Evolutionary conservation across 2,797 vertebrate genomes (phyloP), one percentile per base, ranked within the genome.

Genomic region (Hoplostethus mediterraneus): DNA sequence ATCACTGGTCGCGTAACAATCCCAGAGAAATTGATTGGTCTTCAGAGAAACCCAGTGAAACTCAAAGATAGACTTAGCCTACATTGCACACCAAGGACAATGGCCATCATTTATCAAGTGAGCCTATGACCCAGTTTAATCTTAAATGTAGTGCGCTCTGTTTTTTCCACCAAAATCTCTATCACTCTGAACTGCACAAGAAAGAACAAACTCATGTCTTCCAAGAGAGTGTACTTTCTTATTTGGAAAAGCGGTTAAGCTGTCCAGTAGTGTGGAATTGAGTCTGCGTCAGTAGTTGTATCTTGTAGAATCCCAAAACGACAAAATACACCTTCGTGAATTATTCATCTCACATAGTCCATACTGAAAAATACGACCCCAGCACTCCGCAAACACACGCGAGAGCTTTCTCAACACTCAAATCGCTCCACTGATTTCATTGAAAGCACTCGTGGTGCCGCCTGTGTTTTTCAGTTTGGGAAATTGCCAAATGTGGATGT

Each of bases 21-120:
- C 86, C 72, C 63, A 78, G 66, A 55, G 75, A 63, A 55, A 83
- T 82, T 12, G 67, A 52, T 44, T 72, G 0, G 25, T 82, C 76
- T 67, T 31, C 21, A 77, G 51, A 79, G 74, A 77, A 90, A 83
- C 75, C 76, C 13, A 2, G 47, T 57, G 2, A 55, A 74, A 45
- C 33, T 5, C 4, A 40, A 38, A 58, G 56, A 58, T 21, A 58
- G 56, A 58, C 17, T 58, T 38, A 44, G 47, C 66, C 31, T 40
- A 51, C 42, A 25, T 55, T 21, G 40, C 21, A 52, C 11, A 38
- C 7, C 42, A 30, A 63, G 47, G 58, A 73, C 52, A 51, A 36
- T 40, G 11, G 5, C 21, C 47, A 5, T 4, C 45, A 47, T 68
- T 65, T 64, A 69, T 79, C 42, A 7, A 47, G 56, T 65, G 67